Base-by-base conservation (phyloP, 2,888 invertebrate genomes). In the Diplazon laetatorius region DNA sequence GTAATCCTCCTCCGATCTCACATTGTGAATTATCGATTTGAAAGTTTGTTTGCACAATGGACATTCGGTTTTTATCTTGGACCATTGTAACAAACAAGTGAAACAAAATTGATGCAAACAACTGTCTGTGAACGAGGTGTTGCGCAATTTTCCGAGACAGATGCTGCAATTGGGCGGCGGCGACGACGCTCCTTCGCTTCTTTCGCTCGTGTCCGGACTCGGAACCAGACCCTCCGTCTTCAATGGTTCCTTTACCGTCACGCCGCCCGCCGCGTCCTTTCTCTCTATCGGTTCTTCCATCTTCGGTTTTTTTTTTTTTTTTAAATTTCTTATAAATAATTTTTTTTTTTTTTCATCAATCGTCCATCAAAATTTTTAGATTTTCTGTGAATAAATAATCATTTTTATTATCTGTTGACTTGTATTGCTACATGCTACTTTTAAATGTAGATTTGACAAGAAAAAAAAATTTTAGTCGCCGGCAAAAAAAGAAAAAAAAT, bases 31-130 rank as follows among this genome's bases (percentile, higher is more conserved):
- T 74, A 98, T 98, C 6, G 96, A 95, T 85, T 95, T 96, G 90
- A 98, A 98, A 2, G 94, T 93, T 89, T 97, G 96, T 89, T 99
- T 98, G 91, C 99, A 99, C 0, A 99, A 92, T 0, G 99, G 99
- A 91, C 98, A 98, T 88, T 96, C 97, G 0, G 97, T 94, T 91
- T 98, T 98, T 12, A 98, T 96, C 93, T 97, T 97, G 71, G 98
- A 97, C 98, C 98, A 99, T 88, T 97, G 96, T 78, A 97, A 91
- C 35, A 99, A 93, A 89, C 98, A 99, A 82, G 95, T 95, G 89
- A 98, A 98, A 90, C 98, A 99, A 91, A 98, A 99, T 89, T 96
- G 95, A 91, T 99, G 98, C 89, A 96, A 94, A 89, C 98, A 99
- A 62, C 96, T 96, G 89, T 98, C 96, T 0, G 98, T 97, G 89